Evolutionary conservation across 1,140 invertebrate genomes (phyloP), one percentile per base, ranked within the genome.

Genomic region (Dreissena rostriformis): DNA sequence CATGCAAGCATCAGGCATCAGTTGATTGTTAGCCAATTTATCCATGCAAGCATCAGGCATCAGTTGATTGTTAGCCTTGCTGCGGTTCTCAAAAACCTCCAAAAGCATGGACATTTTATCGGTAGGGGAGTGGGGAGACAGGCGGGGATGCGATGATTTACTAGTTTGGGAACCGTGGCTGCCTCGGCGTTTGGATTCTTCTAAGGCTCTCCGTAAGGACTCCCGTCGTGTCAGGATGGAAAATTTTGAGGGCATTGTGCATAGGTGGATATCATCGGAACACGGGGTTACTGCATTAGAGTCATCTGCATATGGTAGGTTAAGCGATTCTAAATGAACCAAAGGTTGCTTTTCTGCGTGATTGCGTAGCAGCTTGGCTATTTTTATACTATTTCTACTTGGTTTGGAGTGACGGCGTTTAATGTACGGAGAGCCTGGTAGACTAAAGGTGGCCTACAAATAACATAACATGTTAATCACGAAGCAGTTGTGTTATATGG

Each of bases 231-330:
- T 67, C 53, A 85, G 66, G 66, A 88, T 90, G 89, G 68, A 88
- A 88, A 76, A 90, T 84, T 88, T 90, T 70, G 88, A 86, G 73
- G 87, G 90, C 74, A 90, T 87, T 87, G 91, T 92, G 90, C 90
- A 93, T 91, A 93, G 88, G 85, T 52, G 22, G 10, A 82, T 82
- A 78, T 99, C 98, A 94, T 99, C 98, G 73, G 97, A 98, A 97
- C 98, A 98, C 17, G 98, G 98, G 66, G 98, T 99, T 5, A 99
- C 98, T 71, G 98, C 98, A 91, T 98, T 98, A 67, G 98, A 99
- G 93, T 99, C 98, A 93, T 99, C 98, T 39, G 98, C 98, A 93
- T 98, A 99, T 19, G 98, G 98, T 90, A 99, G 95, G 93, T 99
- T 97, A 93, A 98, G 97, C 78, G 97, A 98, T 93, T 99, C 98